phyloP scores from a whole-genome alignment of 2,113 vertebrate species.

The Brachionichthys hirsutus region DNA sequence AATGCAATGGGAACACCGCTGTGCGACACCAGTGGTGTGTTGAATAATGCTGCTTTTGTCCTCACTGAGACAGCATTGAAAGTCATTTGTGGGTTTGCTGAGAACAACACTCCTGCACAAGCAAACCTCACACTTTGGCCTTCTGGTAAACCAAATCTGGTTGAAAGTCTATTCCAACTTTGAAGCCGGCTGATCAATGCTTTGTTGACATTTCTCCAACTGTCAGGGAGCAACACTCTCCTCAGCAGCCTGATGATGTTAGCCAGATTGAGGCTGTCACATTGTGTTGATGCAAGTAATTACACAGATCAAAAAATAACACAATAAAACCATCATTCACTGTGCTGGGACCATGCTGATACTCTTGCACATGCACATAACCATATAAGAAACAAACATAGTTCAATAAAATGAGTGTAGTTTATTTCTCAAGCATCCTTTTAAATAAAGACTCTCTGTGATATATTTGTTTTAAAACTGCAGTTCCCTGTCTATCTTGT shows the following conservation, averaged over 20 bases:
- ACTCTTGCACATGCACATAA: neutral
- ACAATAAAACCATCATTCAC: slow-evolving; percentile 69
- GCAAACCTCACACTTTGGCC: too few relatives aligned
- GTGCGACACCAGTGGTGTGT: too few relatives aligned
- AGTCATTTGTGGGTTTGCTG: too few relatives aligned
- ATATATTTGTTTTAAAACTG: too few relatives aligned
- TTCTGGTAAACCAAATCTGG: too few relatives aligned
- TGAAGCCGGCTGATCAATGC: neutral
- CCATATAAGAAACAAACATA: neutral
- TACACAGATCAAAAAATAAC: slow-evolving; percentile 68
- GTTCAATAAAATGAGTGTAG: slow-evolving; percentile 17
- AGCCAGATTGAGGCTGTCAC: slow-evolving; percentile 63
- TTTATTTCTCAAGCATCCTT: neutral
- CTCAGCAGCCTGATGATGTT: slow-evolving; percentile 33
- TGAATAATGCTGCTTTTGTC: too few relatives aligned
- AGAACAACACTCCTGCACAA: too few relatives aligned
- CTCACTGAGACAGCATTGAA: too few relatives aligned
- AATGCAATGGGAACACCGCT: too few relatives aligned
- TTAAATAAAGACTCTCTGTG: too few relatives aligned
- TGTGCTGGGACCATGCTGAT: slow-evolving; percentile 16
- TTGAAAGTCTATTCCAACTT: too few relatives aligned
- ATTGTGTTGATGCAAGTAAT: slow-evolving; percentile 74
- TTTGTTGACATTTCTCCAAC: slow-evolving; percentile 21
- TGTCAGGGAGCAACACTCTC: slow-evolving; percentile 23
- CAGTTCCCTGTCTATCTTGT: neutral